Base-by-base conservation (phyloP, 2,113 vertebrate species). In the Mohoua ochrocephala region DNA sequence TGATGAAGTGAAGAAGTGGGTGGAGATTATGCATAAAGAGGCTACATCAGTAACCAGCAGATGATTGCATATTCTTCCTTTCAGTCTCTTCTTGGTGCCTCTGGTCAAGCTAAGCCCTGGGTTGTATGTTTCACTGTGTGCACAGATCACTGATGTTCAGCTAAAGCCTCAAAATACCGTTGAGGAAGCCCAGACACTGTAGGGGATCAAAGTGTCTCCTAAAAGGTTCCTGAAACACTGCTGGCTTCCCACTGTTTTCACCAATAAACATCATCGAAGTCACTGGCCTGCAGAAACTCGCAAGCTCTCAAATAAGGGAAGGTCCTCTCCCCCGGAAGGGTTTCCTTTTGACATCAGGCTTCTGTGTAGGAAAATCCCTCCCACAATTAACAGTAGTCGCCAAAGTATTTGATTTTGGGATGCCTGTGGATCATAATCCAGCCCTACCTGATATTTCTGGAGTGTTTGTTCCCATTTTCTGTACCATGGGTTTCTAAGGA, bases 301-400 rank as follows among this genome's bases (percentile, higher is more conserved):
- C 69, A 84, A 53, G 68, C 28, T 94, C 13, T 76, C 94, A 85
- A 81, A 87, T 73, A 52, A 91, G 74, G 75, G 87, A 95, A 97
- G 73, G 56, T 92, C 35, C 23, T 94, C 73, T 95, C 49, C 24
- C 7, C 11, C 69, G 75, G 84, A 61, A 93, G 61, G 65, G 68
- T 95, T 96, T 96, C 89, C 69, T 93, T 95, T 88, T 70, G 86
- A 73, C 52, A 88, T 61, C 86, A 57, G 93, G 18, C 37, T 97
- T 93, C 65, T 67, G 27, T 64, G 68, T 47, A 87, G 67, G 78
- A 68, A 63, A 80, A 74, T 7, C 6, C 19, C 10, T 69, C 44
- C 27, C 23, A 33, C 19, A 69, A 10, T 35, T 68, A 82, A 56
- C 49, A 92, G 71, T 11, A 56, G 86, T 47, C 1, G 13, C 26